A percentile compares a stretch with the other conserved stretches of the same genome.
phyloP scores from a whole-genome alignment of 53 echinoderm and acorn worm species.

The Holothuria leucospilota region DNA sequence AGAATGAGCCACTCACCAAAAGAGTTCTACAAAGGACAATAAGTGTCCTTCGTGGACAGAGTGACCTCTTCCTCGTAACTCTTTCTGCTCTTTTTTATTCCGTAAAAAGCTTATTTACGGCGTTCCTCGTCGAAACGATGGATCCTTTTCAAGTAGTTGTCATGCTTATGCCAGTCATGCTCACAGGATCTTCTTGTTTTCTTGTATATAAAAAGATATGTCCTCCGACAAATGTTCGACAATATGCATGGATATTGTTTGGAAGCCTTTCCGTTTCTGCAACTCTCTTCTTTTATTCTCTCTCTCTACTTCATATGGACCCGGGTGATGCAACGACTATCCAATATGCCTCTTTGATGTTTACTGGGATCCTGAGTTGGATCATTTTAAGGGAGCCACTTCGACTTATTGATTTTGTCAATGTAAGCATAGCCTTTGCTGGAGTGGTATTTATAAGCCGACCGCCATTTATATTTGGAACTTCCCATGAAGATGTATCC shows the following conservation, averaged over 20 bases:
- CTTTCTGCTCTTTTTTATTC: neutral
- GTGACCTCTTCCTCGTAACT: neutral
- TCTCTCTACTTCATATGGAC: neutral
- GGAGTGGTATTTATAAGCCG: neutral
- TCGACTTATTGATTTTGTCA: neutral
- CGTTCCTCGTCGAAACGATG: neutral
- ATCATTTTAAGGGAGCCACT: conserved; percentile 15
- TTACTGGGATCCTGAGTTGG: conserved; percentile 17
- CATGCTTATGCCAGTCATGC: neutral
- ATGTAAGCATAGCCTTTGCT: neutral
- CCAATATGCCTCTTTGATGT: neutral
- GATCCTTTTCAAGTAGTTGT: neutral
- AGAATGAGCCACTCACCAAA: too few relatives aligned
- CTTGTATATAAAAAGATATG: neutral
- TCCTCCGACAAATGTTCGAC: neutral
- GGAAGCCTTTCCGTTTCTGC: neutral
- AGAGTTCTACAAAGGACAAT: too few relatives aligned
- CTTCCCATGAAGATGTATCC: neutral
- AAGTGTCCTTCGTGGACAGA: too few relatives aligned
- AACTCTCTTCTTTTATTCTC: neutral
- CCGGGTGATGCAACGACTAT: neutral
- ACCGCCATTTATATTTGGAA: conserved; percentile 16
- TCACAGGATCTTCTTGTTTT: neutral
- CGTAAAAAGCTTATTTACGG: neutral
- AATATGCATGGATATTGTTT: neutral